Base-by-base conservation (phyloP, 2,113 vertebrate genomes). In the Hyla sarda region DNA sequence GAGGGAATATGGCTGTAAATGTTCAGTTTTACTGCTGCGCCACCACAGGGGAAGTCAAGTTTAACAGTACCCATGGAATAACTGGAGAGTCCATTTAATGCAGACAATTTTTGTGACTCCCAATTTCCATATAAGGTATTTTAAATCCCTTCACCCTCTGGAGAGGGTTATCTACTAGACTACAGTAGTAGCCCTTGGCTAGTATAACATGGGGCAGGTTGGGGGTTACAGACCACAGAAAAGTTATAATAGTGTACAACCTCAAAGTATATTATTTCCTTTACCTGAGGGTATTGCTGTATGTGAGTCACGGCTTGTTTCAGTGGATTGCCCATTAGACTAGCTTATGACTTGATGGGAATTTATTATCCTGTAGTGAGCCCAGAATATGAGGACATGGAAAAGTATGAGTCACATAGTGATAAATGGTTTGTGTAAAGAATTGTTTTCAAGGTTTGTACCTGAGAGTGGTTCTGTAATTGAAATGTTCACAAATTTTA, bases 321-420 rank as follows among this genome's bases (percentile, higher is more conserved):
- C 41, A 3, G 45, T 28, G 45, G 3, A 21, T 28, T 48, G 41
- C 47, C n/a, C 73, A 75, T 75, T 75, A 75, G 45, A 50, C 74
- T 52, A 23, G 25, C 48, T 76, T 52, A 76, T 30, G 14, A 30
- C 48, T 30, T 76, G 48, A 32, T 77, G 25, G 48, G 48, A 54
- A 77, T 77, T 77, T 77, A 77, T 45, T 54, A 54, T 77, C 17
- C 50, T 34, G 48, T 32, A 47, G 7, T 30, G 45, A 52, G 48
- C 48, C 0, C 30, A 54, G 75, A 25, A 54, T 71, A 71, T 54
- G 75, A 77, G 75, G 30, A 77, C 19, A 76, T 54, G 75, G 48
- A 54, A 77, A 77, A 32, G 47, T 21, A 13, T 54, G 48, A 34
- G 25, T 77, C 48, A 54, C n/a, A 77, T n/a, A 48, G 50, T 77